Base-by-base conservation (phyloP, 1,140 invertebrate genomes). In the Drosophila lowei region DNA sequence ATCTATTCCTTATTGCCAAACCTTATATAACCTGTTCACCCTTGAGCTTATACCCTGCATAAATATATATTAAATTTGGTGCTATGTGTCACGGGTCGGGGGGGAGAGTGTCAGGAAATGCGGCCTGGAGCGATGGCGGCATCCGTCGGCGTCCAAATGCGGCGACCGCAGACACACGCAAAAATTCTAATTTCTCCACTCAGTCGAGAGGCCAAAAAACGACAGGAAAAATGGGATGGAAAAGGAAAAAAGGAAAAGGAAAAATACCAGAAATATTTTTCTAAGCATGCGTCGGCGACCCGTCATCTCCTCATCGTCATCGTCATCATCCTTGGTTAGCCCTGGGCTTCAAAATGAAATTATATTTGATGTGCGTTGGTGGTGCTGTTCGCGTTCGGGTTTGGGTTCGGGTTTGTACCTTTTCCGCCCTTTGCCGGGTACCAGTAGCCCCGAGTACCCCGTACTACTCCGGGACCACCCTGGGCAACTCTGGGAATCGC, bases 251-350 rank as follows among this genome's bases (percentile, higher is more conserved):
- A 54, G 15, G 60, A 55, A 16, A 62, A 65, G 66, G 57, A 60
- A 78, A 88, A 88, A 83, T 86, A 72, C 75, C 83, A 88, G 83
- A 86, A 88, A 88, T 88, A 88, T 88, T 88, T 88, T 88, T 88
- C 83, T 83, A 88, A 89, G 75, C 83, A 72, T 72, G 78, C 77
- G 71, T 77, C 65, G 55, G 57, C 64, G 50, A 60, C 71, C 72
- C 72, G 23, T 74, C 55, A 56, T 55, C 3, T 63, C 53, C 6
- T 16, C 38, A 43, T 30, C 48, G n/a, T 52, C 50, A 9, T 6
- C 28, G 50, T 38, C 49, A 59, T 75, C 72, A 60, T 77, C 77
- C 77, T 79, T 77, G 83, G 74, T 88, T 83, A 79, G 86, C 86
- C 86, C 78, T 73, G 78, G 86, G 86, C 86, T 81, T 77, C 79